Evolutionary conservation across 1,140 invertebrate species (phyloP).

Genomic region (Batillaria attramentaria): DNA sequence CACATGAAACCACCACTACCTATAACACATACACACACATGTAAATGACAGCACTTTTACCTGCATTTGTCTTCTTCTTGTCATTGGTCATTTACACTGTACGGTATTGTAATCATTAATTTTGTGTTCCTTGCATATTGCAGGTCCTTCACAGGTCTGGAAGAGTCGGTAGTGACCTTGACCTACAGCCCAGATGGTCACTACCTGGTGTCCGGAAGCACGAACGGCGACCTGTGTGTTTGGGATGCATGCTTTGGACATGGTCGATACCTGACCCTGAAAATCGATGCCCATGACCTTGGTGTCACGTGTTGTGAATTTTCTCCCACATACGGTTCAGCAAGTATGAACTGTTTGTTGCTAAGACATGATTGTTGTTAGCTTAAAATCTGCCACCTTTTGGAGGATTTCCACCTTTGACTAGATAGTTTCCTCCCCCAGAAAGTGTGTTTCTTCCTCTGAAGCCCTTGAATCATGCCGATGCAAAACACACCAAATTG

Average conservation of each 20-base stretch:
- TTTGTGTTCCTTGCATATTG: conserved; percentile 51
- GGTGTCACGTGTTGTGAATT: conserved; percentile 82
- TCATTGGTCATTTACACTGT: neutral
- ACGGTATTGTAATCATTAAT: too few species aligned
- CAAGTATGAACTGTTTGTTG: conserved; percentile 35
- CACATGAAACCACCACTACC: too few species aligned
- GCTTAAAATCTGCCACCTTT: too few species aligned
- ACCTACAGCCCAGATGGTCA: conserved; percentile 80
- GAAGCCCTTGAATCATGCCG: too few species aligned
- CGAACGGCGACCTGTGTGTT: conserved; percentile 78
- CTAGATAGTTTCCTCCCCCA: too few species aligned
- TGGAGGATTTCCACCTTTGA: too few species aligned
- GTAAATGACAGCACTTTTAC: too few species aligned
- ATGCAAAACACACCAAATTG: too few species aligned
- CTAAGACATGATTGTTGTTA: too few species aligned
- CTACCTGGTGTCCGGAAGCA: conserved; percentile 80
- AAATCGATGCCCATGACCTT: conserved; percentile 82
- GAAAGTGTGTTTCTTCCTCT: too few species aligned
- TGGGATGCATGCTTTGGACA: conserved; percentile 76
- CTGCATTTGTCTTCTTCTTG: too few species aligned
- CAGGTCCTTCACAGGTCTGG: conserved; percentile 79
- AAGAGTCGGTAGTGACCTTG: conserved; percentile 77
- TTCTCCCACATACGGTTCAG: conserved; percentile 70
- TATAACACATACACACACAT: conserved; percentile 10
- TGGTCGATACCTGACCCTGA: conserved; percentile 69